Evolutionary conservation across 2,113 vertebrate species (phyloP), one percentile per base, ranked within the genome.

Genomic region (Girardinichthys multiradiatus): DNA sequence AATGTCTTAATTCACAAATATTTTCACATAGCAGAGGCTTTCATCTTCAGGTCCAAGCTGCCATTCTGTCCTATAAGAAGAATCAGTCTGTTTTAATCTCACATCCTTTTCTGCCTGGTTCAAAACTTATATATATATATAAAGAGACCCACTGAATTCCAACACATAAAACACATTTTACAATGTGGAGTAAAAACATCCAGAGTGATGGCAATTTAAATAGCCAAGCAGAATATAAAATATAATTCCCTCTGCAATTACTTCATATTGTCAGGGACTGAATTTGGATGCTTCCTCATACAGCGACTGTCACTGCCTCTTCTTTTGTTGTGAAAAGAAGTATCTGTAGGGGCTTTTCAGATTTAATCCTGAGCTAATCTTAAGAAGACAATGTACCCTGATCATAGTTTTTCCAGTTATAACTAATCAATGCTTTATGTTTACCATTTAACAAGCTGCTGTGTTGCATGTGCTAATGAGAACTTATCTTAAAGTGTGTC

Each of bases 381-480:
- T 59, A 69, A 70, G 37, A 83, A 83, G 80, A 89, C 84, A 90
- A 91, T 91, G 75, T 73, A 51, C 61, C 1, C 54, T 86, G 74
- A 89, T 87, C 83, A 92, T 72, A 82, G 70, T 68, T 64, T 68
- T 86, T 68, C 72, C 87, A 90, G 89, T 92, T 91, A 80, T 90
- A 80, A 74, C 68, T 82, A 90, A 91, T 91, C 89, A 87, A 83
- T 85, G 86, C 89, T 87, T 90, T 87, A 91, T 90, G 89, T 91
- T 86, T 87, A 85, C 87, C 75, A 79, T 82, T 84, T 65, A 83
- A 81, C 82, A 83, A 68, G 90, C 85, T 86, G 84, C 87, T 76
- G 77, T 78, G 79, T 72, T 74, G 74, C 82, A 82, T 72, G 70
- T 64, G 76, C 70, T 86, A 87, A 91, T 88, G 82, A 89, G 86